phyloP scores from a whole-genome alignment of 2,797 vertebrate species.

The Potorous gilbertii region DNA sequence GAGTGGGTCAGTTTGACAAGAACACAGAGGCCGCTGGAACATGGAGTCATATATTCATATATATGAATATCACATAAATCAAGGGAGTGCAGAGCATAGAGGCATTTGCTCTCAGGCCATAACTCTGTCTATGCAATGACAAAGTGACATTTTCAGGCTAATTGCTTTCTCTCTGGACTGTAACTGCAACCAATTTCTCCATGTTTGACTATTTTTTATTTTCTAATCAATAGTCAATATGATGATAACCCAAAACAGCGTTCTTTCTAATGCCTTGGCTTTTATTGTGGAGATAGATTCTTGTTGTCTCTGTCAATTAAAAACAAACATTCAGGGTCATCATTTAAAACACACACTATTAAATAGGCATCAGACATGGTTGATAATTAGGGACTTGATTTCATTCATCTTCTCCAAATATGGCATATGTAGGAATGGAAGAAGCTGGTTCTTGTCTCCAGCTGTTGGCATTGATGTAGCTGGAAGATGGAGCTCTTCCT shows the following conservation, averaged over 20 bases:
- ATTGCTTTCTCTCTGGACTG: neutral
- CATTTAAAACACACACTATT: neutral
- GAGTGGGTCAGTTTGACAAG: neutral
- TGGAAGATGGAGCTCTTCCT: neutral
- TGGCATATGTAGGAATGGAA: neutral
- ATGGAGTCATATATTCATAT: too few species aligned
- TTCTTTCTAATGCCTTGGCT: neutral
- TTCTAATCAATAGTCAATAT: neutral
- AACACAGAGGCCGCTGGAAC: neutral
- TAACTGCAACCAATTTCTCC: neutral
- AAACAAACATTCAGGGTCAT: neutral
- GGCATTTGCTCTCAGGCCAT: neutral
- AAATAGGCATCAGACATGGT: neutral
- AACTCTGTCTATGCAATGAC: neutral
- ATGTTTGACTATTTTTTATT: neutral
- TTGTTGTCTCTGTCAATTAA: neutral
- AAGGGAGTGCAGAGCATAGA: neutral
- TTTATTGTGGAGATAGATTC: neutral
- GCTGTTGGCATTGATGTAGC: neutral
- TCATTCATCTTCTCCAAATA: neutral
- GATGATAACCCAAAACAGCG: neutral
- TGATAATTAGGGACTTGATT: neutral
- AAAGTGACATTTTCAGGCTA: neutral
- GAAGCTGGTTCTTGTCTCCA: neutral
- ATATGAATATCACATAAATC: neutral